phyloP scores from a whole-genome alignment of 2,888 invertebrate genomes.

The Ligdia adustata region DNA sequence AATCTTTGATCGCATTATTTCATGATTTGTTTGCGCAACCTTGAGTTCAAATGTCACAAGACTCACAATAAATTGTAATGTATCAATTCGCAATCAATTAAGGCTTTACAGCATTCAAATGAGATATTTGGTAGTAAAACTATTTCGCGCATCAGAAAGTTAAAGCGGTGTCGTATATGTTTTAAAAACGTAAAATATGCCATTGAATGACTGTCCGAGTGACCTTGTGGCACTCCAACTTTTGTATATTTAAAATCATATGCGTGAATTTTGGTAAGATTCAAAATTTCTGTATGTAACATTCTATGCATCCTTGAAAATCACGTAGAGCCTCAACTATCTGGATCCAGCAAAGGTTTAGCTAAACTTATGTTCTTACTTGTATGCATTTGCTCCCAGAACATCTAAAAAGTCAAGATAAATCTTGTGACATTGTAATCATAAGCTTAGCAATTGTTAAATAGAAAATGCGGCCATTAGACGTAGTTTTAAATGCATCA shows the following conservation, averaged over 20 bases:
- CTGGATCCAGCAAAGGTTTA: no score
- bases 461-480: slow-evolving; percentile 46
- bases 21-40: slow-evolving; percentile 20
- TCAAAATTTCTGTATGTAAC: no score
- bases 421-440: neutral
- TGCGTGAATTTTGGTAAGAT: no score
- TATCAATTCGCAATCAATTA: slow-evolving; percentile 2
- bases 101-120: slow-evolving; percentile 7
- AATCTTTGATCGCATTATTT: slow-evolving; percentile 7
- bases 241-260: neutral
- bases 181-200: no score
- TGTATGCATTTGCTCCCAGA: neutral
- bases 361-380: no score
- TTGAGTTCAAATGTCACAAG: slow-evolving; percentile 7
- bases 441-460: slow-evolving; percentile 26
- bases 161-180: neutral
- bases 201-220: neutral
- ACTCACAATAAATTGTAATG: slow-evolving; percentile 12
- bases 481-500: slow-evolving; percentile 10
- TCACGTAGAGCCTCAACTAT: no score
- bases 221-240: slow-evolving; percentile 1
- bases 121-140: neutral
- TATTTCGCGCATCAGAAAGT: neutral
- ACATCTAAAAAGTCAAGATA: neutral
- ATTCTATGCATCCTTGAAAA: no score